Evolutionary conservation across 2,113 vertebrate genomes (phyloP), one percentile per base, ranked within the genome.

Genomic region (Benitochromis conjunctus): DNA sequence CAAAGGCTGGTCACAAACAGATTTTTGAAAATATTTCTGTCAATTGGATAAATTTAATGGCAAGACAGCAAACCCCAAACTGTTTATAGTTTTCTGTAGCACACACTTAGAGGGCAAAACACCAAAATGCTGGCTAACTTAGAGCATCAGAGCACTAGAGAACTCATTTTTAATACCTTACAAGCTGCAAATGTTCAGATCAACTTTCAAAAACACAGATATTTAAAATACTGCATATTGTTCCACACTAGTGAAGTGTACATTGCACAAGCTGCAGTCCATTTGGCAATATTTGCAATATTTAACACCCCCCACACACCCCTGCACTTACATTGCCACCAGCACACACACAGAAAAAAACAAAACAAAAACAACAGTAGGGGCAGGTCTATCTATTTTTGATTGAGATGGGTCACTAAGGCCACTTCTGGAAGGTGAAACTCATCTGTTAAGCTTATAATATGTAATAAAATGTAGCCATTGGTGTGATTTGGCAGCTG

Each of bases 71-170:
- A 80, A 41, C 82, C 13, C 18, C 16, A 24, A 31, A 7, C 11
- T 58, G 18, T 55, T 81, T 16, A n/a, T 0, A 9, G 1, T 53
- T 19, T 76, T 76, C 19, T 31, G 10, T 53, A 76, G 46, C 0
- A 3, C 6, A 76, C 16, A 34, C 26, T 26, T n/a, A 34, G 26
- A 76, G 71, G 7, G 46, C 26, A 76, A 76, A 76, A 53, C 71
- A 34, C 46, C 18, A 53, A 53, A 53, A 53, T 76, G 46, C 71
- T 29, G 6, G 71, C 46, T 76, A 76, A 76, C 24, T 31, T 16
- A 31, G 69, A 31, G 24, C 19, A 64, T 64, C 60, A 64, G 58
- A 36, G 18, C 24, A 31, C 9, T 11, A 76, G 16, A 76, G 46
- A 76, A 8, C 43, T 19, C 10, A n/a, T 51, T 8, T 55, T 12